These are phyloP conservation scores for Dendrolimus pini DNA, from an alignment of 2,888 invertebrate genomes.

Conservation along the genomic window DNA sequence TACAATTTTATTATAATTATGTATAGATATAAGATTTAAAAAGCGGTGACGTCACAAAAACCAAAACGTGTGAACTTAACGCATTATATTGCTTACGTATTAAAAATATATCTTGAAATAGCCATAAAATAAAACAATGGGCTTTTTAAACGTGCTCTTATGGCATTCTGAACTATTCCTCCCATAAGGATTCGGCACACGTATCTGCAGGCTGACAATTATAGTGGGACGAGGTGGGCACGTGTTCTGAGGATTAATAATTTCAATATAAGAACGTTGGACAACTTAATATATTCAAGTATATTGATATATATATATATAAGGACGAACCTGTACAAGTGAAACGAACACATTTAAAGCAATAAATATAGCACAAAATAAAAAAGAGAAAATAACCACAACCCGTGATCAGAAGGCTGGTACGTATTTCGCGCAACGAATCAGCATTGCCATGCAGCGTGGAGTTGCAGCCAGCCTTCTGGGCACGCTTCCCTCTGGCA, in stretches of 20 bases:
- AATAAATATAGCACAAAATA: no score
- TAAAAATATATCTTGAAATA: background rate
- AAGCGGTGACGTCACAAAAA: background rate
- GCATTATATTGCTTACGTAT: background rate
- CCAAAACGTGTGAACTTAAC: background rate
- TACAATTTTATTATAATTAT: no score
- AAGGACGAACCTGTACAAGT: no score
- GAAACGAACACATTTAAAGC: no score
- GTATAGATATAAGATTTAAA: no score
- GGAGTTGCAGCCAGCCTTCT: no score
- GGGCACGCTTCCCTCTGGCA: no score
- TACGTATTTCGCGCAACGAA: no score
- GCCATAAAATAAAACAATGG: background rate
- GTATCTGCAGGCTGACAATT: background rate
- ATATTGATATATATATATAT: no score
- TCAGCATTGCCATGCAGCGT: no score
- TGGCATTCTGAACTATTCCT: background rate
- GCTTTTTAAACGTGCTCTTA: background rate
- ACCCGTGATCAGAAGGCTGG: background rate
- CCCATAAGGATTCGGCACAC: background rate
- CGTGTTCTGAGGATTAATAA: background rate
- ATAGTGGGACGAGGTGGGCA: background rate
- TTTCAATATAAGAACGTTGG: background rate
- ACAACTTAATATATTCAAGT: background rate
- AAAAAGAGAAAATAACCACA: background rate